These are phyloP conservation scores for Muricea muricata DNA, from an alignment of 92 coral and sea anemone genomes.

Conservation along the genomic window DNA sequence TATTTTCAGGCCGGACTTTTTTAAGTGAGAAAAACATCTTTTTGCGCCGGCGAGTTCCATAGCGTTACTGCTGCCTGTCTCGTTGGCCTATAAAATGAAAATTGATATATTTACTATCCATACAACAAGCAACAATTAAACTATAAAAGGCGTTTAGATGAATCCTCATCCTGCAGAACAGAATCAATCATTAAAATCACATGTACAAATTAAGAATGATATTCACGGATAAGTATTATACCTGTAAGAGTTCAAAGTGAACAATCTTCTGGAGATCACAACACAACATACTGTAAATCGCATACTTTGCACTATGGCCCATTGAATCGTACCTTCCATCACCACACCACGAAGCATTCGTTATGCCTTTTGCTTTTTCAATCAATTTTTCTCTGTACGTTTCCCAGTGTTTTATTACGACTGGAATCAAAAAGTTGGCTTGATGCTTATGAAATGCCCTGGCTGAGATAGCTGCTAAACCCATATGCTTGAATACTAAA, in stretches of 20 bases:
- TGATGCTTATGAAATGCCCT: background rate
- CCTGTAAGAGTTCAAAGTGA: constrained; percentile 58
- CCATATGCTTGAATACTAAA: background rate
- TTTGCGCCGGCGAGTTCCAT: background rate
- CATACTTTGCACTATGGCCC: constrained; percentile 61
- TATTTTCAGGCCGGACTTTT: too few relatives aligned
- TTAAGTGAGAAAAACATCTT: too few relatives aligned
- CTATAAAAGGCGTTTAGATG: background rate
- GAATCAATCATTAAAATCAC: too few relatives aligned
- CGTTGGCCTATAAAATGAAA: constrained; percentile 21
- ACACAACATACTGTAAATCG: constrained; percentile 53
- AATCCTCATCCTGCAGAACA: background rate
- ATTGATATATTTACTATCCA: too few relatives aligned
- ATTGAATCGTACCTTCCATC: constrained; percentile 51
- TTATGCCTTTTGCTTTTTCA: background rate
- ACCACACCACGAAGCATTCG: constrained; percentile 43
- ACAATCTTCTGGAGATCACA: constrained; percentile 36
- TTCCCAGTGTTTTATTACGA: background rate
- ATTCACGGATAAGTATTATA: background rate
- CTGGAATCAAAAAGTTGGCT: background rate
- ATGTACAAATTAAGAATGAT: too few relatives aligned
- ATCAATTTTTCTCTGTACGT: background rate
- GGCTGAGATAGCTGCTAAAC: background rate
- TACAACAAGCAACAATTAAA: background rate
- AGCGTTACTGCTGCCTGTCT: constrained; percentile 21